Percentiles rank a stretch among this genome's conserved stretches.
Evolutionary conservation across 2,113 vertebrate genomes (phyloP).

Genomic region (Cyphomyrus discorhynchus): DNA sequence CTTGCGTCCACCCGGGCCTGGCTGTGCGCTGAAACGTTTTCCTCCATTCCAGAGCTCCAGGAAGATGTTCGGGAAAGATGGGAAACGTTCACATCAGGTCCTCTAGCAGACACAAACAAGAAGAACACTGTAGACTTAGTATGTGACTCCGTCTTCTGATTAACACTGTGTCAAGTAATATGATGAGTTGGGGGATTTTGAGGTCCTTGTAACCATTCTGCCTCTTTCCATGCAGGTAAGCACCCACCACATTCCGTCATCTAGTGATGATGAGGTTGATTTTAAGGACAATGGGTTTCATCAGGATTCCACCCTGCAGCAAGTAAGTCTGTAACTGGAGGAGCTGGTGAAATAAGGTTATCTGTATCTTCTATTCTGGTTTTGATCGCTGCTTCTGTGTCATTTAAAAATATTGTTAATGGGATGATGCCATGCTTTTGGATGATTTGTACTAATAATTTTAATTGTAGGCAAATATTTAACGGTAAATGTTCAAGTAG

Average conservation of each 20-base stretch:
- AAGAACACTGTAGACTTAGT: slow-evolving; percentile 97
- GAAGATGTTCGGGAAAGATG: slow-evolving; percentile 81
- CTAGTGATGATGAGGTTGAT: slow-evolving; percentile 97
- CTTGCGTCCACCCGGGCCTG: neutral
- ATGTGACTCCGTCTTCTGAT: slow-evolving; percentile 39
- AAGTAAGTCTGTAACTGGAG: slow-evolving; percentile 71
- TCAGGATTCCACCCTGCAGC: slow-evolving; percentile 95
- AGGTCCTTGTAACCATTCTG: neutral
- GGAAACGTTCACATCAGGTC: slow-evolving; percentile 84
- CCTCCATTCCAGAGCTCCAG: slow-evolving; percentile 70
- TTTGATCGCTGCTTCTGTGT: neutral
- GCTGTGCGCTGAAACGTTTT: neutral
- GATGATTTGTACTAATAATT: neutral
- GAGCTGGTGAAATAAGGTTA: neutral
- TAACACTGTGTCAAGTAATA: neutral
- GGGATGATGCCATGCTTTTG: neutral
- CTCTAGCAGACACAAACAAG: slow-evolving; percentile 95
- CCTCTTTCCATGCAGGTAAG: slow-evolving; percentile 69
- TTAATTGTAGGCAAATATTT: neutral
- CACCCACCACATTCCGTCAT: slow-evolving; percentile 95
- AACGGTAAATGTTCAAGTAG: neutral
- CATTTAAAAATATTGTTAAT: neutral
- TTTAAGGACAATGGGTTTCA: slow-evolving; percentile 97
- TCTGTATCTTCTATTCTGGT: neutral
- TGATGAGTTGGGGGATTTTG: neutral